Evolutionary conservation across 1,140 invertebrate species (phyloP), one percentile per base, ranked within the genome.

Genomic region (Eumaeus atala): DNA sequence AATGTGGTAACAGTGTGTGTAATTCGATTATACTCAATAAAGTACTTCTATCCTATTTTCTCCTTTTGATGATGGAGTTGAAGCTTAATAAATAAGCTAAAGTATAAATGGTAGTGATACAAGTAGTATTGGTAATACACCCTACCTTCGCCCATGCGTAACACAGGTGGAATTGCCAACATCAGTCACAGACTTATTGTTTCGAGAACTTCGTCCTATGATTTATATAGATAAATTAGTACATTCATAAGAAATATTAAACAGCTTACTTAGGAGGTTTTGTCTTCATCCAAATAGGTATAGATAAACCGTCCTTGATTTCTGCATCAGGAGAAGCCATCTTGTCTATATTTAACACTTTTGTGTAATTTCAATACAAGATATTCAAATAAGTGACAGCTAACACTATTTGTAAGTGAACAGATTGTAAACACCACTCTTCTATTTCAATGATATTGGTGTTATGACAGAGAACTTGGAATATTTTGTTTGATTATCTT

Each of bases 281-380:
- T 48, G 64, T 71, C 58, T 86, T 86, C 81, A 86, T 84, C 83
- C 83, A 86, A 54, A 75, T 66, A 10, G 83, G 79, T 37, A 86
- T 60, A 14, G 68, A 68, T 53, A 86, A 70, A 64, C 79, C 79
- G 70, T 84, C 83, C 51, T 77, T 81, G 51, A 86, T 68, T 71
- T 86, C 79, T 51, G 83, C 77, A 52, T 84, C 83, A 71, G 70
- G 74, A 48, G 82, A 84, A 52, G 80, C 76, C 83, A 86, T 86
- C 50, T 65, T 79, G 21, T 44, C 40, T 16, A 14, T 17, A 44
- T 9, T 44, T 14, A 9, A 17, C 14, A 16, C 9, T 44, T 44
- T 16, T 16, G 16, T 16, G 5, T 16, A 18, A 14, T 14, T 9
- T 6, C 16, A 44, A 44, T 9, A 3, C 12, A 44, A 44, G 10